Base-by-base conservation (phyloP, 2,113 vertebrate genomes). In the Myxocyprinus asiaticus region DNA sequence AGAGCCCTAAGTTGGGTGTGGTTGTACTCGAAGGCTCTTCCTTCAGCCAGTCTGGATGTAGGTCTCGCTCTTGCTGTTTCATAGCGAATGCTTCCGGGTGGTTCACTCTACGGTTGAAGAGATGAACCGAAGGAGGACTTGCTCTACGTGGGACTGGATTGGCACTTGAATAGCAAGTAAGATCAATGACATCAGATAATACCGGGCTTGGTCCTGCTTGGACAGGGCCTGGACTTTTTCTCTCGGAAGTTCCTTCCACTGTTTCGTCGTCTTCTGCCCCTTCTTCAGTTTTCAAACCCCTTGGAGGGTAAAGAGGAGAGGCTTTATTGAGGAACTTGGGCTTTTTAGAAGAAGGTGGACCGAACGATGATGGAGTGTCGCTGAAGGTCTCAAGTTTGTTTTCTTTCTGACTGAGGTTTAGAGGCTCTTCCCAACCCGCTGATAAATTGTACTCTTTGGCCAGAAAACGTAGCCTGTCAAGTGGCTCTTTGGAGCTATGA, bases 301-400 rank as follows among this genome's bases (percentile, higher is more conserved):
- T 84, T 10, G 65, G 5, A 3, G 81, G 14, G 79, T 92, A 92
- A 64, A 94, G 86, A 4, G 91, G 77, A 0, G 85, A 90, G 0
- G 89, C 89, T 68, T 89, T 85, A 11, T 93, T 94, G 51, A 94
- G 59, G 61, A 93, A 94, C 84, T 90, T 92, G 9, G 91, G 90
- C 44, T 90, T 92, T 85, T 69, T 88, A 33, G 84, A 61, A n/a
- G 76, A 58, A 3, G 84, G 86, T 1, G 87, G 73, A 0, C 88
- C 43, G 7, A 94, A 94, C 0, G 92, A 94, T 0, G 92, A 94
- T 3, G 78, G 75, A 0, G 88, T 86, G 61, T 72, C 80, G 11
- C 22, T 74, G 43, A 67, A 33, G 0, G 65, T 10, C 11, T 85
- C 87, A 11, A 0, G 8, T 0, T 11, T 61, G 2, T 79, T 3